These are phyloP conservation scores for Pandion haliaetus DNA, from an alignment of 2,113 vertebrate species.

Conservation along the genomic window DNA sequence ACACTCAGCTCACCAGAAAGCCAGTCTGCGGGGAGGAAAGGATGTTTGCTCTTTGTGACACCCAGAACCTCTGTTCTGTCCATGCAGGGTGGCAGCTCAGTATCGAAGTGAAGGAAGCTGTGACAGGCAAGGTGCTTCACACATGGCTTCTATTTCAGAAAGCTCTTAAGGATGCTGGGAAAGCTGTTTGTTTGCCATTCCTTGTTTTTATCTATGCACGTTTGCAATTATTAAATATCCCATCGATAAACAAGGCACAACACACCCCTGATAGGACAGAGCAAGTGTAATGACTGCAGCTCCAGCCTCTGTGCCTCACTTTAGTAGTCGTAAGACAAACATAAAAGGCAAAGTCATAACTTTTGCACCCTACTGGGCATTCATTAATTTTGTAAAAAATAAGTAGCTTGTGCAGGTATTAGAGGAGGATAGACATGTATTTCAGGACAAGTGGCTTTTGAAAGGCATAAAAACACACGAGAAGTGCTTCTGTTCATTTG, in stretches of 20 bases:
- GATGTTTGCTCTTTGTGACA: neutral
- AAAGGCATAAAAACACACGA: neutral
- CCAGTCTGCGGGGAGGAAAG: fast-evolving
- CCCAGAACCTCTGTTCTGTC: neutral
- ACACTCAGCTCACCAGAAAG: neutral
- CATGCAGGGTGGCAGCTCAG: neutral
- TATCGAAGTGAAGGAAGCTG: neutral
- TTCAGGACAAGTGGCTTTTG: neutral
- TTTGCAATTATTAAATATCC: neutral
- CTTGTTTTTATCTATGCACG: neutral
- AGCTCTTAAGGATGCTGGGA: neutral
- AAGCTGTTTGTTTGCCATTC: neutral
- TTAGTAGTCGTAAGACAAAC: neutral
- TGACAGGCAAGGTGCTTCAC: neutral
- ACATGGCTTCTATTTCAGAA: neutral
- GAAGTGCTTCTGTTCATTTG: neutral
- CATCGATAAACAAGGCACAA: neutral
- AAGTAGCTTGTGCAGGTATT: neutral
- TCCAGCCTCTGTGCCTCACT: neutral
- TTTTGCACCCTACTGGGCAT: neutral
- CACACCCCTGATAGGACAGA: neutral
- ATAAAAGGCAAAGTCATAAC: neutral
- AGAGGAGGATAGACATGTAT: neutral
- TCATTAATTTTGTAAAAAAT: neutral
- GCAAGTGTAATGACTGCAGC: neutral